Evolutionary conservation across 2,113 vertebrate genomes (phyloP).

Genomic region (Halichoerus grypus): DNA sequence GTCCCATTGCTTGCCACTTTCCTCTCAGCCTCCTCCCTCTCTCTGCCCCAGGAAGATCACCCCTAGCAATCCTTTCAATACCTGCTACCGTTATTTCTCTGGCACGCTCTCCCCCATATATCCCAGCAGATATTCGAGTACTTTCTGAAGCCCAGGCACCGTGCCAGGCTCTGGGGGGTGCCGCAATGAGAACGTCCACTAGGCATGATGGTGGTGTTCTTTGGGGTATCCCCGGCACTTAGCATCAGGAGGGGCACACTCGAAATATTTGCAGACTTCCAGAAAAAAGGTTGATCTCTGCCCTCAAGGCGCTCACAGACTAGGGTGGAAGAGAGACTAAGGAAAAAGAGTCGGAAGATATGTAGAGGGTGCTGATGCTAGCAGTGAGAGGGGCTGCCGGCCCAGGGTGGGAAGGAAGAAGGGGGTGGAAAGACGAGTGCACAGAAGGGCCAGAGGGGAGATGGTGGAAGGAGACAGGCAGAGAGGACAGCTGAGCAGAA

Average conservation of each 20-base stretch:
- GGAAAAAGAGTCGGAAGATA: background rate
- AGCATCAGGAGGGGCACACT: background rate
- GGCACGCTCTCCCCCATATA: accelerated
- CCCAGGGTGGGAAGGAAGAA: accelerated
- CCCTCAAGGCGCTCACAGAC: background rate
- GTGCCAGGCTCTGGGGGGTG: background rate
- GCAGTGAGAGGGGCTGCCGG: accelerated
- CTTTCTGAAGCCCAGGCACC: background rate
- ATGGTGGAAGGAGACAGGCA: background rate
- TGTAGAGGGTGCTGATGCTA: background rate
- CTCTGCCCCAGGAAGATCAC: too few relatives aligned
- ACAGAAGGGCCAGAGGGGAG: background rate
- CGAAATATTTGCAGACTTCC: background rate
- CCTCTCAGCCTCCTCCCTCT: background rate
- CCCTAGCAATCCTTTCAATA: background rate
- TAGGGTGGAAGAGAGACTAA: background rate
- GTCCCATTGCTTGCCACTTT: accelerated
- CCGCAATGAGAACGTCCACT: accelerated
- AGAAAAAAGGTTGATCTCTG: background rate
- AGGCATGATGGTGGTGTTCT: background rate
- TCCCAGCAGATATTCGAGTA: accelerated
- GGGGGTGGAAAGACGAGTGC: accelerated
- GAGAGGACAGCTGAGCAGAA: background rate
- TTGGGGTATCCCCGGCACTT: background rate
- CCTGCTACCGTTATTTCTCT: accelerated